A percentile compares a stretch with the other conserved stretches of the same genome.
phyloP scores from a whole-genome alignment of 23 tunicate genomes.

The Styela plicata region DNA sequence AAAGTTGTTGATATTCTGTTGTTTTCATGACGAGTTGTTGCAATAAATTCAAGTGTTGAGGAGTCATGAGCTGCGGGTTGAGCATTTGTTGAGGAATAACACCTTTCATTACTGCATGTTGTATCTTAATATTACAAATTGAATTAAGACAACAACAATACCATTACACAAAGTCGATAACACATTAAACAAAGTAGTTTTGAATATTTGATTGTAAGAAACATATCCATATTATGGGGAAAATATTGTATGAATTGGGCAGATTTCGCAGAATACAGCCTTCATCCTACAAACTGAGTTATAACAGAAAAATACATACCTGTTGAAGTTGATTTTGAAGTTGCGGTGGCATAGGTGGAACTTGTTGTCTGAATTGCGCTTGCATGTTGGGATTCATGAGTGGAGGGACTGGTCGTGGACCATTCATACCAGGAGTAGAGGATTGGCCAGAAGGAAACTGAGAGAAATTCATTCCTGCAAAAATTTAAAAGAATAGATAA shows the following conservation, averaged over 20 bases:
- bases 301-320: no score
- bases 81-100: conserved; percentile 64
- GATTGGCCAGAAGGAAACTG: neutral
- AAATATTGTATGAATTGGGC: neutral
- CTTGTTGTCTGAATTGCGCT: conserved; percentile 41
- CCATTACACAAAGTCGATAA: neutral
- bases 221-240: neutral
- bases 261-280: no score
- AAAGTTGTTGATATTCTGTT: conserved; percentile 38
- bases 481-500: neutral
- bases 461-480: conserved; percentile 7
- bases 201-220: neutral
- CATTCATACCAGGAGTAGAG: conserved; percentile 4
- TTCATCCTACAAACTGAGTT: no score
- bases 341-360: conserved; percentile 41
- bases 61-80: conserved; percentile 79
- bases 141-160: neutral
- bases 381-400: conserved; percentile 39
- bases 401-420: conserved; percentile 55
- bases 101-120: conserved; percentile 77
- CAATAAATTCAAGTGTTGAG: conserved; percentile 73
- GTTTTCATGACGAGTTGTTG: conserved; percentile 73
- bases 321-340: conserved; percentile 64
- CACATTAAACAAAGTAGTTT: neutral
- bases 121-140: conserved; percentile 31